Conservation (phyloP, 2,113 vertebrate species). For the Glaucidium brasilianum region DNA sequence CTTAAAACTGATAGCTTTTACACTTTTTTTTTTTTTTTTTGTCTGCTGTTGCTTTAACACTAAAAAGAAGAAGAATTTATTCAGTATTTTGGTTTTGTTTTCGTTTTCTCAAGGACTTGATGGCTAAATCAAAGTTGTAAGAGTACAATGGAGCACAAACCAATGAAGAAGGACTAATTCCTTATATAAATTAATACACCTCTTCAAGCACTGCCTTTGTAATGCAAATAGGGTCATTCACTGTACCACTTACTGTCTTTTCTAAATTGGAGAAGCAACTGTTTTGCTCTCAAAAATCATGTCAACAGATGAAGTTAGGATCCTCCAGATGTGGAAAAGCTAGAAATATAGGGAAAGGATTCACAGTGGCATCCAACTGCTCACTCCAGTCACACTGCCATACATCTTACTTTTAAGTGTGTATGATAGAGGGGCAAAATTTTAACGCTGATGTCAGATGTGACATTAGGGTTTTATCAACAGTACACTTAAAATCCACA, state of each 20-base stretch:
- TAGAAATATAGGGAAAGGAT: neutral
- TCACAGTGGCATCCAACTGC: neutral
- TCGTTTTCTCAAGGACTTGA: neutral
- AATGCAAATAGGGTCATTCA: neutral
- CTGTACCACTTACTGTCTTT: neutral
- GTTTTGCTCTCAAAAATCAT: neutral
- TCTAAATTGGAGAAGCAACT: neutral
- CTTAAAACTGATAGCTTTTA: neutral
- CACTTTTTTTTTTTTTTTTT: neutral
- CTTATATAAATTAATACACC: neutral
- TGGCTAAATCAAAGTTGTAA: neutral
- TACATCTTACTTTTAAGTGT: neutral
- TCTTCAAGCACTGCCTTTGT: neutral
- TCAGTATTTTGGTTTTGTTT: neutral
- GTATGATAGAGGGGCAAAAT: neutral
- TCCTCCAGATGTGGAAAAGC: neutral
- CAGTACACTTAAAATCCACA: neutral
- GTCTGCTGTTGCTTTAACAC: neutral
- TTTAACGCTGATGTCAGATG: neutral
- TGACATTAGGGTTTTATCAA: neutral
- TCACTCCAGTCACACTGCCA: neutral
- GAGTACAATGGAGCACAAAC: neutral
- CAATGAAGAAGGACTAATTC: neutral
- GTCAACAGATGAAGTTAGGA: neutral
- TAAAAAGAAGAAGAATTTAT: neutral